These are phyloP conservation scores for Microctonus hyperodae DNA, from an alignment of 2,888 invertebrate species.

Conservation along the genomic window DNA sequence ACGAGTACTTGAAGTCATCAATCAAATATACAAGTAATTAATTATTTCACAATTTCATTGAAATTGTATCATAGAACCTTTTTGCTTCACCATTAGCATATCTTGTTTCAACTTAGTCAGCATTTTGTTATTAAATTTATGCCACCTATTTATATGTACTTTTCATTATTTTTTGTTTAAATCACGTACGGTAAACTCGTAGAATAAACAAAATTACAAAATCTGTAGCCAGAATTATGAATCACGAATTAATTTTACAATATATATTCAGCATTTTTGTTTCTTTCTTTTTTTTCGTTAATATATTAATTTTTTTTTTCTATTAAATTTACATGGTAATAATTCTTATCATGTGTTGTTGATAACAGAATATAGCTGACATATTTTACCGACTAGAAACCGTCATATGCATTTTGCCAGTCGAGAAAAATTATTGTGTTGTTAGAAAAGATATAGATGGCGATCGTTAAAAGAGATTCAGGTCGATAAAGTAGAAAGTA, in stretches of 20 bases:
- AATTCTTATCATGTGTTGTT: constrained; percentile 1
- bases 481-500: neutral
- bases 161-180: neutral
- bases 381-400: constrained; percentile 7
- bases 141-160: neutral
- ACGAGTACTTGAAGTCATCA: no score
- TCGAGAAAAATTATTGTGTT: neutral
- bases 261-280: neutral
- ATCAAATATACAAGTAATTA: no score
- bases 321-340: no score
- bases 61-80: no score
- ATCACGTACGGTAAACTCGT: constrained; percentile 4
- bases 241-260: neutral
- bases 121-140: neutral
- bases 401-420: neutral
- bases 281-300: no score
- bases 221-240: neutral
- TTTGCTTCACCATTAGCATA: neutral
- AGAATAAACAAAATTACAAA: neutral
- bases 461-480: neutral
- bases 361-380: neutral
- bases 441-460: neutral
- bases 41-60: no score
- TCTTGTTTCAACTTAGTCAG: neutral
- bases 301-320: no score